phyloP scores from a whole-genome alignment of 2,888 invertebrate species.

The Parelbella ahira region DNA sequence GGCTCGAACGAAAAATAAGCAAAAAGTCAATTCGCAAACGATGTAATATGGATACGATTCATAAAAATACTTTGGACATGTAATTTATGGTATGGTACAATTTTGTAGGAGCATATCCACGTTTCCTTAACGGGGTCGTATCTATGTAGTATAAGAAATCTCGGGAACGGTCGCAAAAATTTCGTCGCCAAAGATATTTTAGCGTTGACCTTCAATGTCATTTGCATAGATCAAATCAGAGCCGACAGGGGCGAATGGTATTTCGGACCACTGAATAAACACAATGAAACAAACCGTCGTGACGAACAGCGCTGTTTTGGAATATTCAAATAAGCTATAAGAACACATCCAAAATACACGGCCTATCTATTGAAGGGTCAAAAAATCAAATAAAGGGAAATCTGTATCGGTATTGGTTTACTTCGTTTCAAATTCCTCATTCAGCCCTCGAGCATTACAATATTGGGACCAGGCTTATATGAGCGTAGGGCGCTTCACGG shows the following conservation, averaged over 20 bases:
- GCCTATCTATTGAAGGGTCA: constrained; percentile 9
- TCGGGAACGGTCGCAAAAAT: not conserved
- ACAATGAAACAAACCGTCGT: constrained; percentile 18
- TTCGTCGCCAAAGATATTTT: not conserved
- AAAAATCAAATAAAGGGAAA: too few species aligned
- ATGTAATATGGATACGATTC: too few species aligned
- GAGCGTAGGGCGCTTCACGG: constrained; percentile 50
- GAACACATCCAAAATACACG: constrained; percentile 15
- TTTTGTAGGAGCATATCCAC: not conserved
- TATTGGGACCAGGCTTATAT: constrained; percentile 30
- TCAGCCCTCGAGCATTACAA: constrained; percentile 17
- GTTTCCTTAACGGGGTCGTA: not conserved
- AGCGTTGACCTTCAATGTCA: constrained; percentile 2
- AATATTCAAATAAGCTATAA: constrained; percentile 18
- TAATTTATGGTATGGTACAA: too few species aligned
- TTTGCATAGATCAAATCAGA: constrained; percentile 21
- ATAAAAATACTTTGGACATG: too few species aligned
- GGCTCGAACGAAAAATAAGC: too few species aligned
- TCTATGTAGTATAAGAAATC: not conserved
- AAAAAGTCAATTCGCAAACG: too few species aligned
- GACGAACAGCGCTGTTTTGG: constrained; percentile 19
- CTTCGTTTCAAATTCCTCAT: constrained; percentile 9
- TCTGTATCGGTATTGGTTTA: too few species aligned
- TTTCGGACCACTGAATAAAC: constrained; percentile 21
- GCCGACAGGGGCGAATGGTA: constrained; percentile 9